Percentiles rank a stretch among this genome's conserved stretches.
Conservation (phyloP, 2,888 invertebrate species). For the Cosmorhoe ocellata region DNA sequence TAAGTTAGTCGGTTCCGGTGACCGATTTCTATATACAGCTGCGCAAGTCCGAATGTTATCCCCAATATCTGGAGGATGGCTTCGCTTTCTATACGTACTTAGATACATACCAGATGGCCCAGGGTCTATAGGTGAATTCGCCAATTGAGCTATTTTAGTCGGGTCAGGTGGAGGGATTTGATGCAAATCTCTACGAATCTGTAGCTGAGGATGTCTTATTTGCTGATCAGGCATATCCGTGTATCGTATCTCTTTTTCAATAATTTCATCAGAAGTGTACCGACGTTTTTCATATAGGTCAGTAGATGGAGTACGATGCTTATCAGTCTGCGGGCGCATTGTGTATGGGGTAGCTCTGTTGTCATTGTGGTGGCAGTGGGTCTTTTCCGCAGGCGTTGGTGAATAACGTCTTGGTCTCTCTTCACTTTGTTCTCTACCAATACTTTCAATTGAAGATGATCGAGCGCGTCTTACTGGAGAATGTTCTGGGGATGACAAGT, state of each 20-base stretch:
- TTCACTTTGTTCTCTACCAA: constrained; percentile 72
- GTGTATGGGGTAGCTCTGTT: constrained; percentile 84
- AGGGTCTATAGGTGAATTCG: constrained; percentile 72
- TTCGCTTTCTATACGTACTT: constrained; percentile 81
- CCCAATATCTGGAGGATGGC: constrained; percentile 78
- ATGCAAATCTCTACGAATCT: constrained; percentile 90
- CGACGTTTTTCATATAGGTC: constrained; percentile 72
- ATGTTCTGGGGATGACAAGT: constrained; percentile 84
- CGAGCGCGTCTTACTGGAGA: constrained; percentile 82
- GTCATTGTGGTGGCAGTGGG: constrained; percentile 86
- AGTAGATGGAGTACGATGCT: constrained; percentile 59
- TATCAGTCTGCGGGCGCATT: constrained; percentile 87
- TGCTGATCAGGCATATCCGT: constrained; percentile 73
- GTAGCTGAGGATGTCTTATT: constrained; percentile 83
- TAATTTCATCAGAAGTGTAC: constrained; percentile 73
- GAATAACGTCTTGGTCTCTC: constrained; percentile 65
- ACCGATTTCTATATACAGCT: constrained; percentile 68
- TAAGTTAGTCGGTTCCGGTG: constrained; percentile 78
- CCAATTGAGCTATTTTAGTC: constrained; percentile 64
- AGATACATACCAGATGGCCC: constrained; percentile 74
- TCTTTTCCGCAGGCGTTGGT: constrained; percentile 79
- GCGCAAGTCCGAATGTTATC: constrained; percentile 70
- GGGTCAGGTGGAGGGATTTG: constrained; percentile 74
- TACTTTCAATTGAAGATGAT: constrained; percentile 77
- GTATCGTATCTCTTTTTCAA: constrained; percentile 75